Percentiles rank a stretch among this genome's conserved stretches.
Conservation (phyloP, 2,113 vertebrate species). For the Abramis brama region DNA sequence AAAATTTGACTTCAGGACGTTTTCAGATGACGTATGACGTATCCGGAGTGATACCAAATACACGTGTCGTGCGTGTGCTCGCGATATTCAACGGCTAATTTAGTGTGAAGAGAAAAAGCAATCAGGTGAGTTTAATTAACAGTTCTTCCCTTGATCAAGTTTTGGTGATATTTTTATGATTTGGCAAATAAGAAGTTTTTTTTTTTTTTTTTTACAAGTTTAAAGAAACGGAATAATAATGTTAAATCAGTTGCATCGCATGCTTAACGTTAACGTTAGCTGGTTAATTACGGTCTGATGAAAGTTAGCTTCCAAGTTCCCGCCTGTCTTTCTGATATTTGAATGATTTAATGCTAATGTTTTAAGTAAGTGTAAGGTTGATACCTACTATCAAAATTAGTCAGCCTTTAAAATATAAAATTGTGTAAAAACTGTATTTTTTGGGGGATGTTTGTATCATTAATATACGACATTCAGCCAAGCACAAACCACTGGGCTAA, state of each 20-base stretch:
- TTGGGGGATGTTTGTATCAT: not conserved
- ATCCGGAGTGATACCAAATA: not conserved
- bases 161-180: not conserved
- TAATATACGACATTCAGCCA: too few species aligned
- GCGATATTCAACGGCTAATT: not conserved
- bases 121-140: slow-evolving; percentile 7
- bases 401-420: not conserved
- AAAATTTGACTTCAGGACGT: slow-evolving; percentile 41
- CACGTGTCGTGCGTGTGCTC: not conserved
- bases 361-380: not conserved
- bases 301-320: not conserved
- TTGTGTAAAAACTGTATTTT: not conserved
- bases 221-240: not conserved
- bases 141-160: not conserved
- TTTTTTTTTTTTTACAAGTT: too few species aligned
- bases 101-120: not conserved
- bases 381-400: not conserved
- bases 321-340: not conserved
- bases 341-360: not conserved
- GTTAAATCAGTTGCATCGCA: not conserved
- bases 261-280: not conserved
- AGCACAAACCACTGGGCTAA: too few species aligned
- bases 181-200: not conserved
- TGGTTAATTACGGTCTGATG: not conserved
- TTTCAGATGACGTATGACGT: slow-evolving; percentile 10